These are phyloP conservation scores for Chloromyia formosa DNA, from an alignment of 2,888 invertebrate genomes.

Conservation along the genomic window DNA sequence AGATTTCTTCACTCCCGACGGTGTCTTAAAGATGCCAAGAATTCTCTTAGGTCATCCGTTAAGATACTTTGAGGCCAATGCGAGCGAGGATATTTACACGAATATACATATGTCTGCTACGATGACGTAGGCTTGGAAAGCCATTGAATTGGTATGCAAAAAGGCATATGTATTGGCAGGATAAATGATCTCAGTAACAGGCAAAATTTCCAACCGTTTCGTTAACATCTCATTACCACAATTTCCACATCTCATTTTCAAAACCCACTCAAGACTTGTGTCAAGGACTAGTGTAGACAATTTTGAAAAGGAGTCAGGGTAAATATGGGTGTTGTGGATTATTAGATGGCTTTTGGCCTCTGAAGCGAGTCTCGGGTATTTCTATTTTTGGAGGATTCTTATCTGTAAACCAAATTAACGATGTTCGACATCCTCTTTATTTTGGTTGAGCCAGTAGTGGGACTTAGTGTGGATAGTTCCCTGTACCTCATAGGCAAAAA, in stretches of 20 bases:
- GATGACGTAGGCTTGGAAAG: background rate
- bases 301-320: background rate
- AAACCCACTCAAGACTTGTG: background rate
- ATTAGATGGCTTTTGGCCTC: too few species aligned
- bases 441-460: too few species aligned
- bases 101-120: too few species aligned
- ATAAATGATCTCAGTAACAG: background rate
- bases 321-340: background rate
- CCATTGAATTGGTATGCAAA: background rate
- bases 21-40: conserved; percentile 2
- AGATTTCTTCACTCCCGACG: conserved; percentile 21
- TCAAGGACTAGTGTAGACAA: background rate
- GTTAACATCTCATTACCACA: conserved; percentile 18
- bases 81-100: background rate
- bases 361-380: too few species aligned
- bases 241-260: background rate
- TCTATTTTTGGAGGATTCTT: too few species aligned
- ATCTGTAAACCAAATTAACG: too few species aligned
- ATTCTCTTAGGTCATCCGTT: background rate
- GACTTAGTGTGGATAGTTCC: too few species aligned
- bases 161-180: background rate
- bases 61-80: background rate
- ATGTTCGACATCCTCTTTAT: too few species aligned
- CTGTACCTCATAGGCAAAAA: too few species aligned
- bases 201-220: background rate